A percentile compares a stretch with the other conserved stretches of the same genome.
Evolutionary conservation across 1,140 invertebrate genomes (phyloP).

Genomic region (Potamilus streckersoni): DNA sequence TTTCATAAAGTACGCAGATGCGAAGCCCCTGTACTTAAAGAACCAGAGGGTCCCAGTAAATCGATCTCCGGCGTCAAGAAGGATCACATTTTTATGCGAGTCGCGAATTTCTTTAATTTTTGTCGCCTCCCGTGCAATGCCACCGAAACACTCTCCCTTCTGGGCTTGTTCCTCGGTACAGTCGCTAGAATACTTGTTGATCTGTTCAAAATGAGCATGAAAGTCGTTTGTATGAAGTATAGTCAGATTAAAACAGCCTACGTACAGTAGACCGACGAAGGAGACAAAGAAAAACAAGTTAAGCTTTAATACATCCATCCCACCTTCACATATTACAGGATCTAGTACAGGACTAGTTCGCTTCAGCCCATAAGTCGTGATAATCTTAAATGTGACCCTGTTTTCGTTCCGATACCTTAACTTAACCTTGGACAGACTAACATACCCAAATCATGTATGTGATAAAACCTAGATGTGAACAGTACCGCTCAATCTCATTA

Average conservation of each 20-base stretch:
- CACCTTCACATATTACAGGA: too few relatives aligned
- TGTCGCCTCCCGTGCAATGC: slow-evolving; percentile 77
- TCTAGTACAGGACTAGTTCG: too few relatives aligned
- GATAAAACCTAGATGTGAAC: too few relatives aligned
- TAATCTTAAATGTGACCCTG: too few relatives aligned
- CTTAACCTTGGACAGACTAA: too few relatives aligned
- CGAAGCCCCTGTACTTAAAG: slow-evolving; percentile 81
- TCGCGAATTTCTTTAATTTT: slow-evolving; percentile 68
- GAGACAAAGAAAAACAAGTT: too few relatives aligned
- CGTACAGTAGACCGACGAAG: neutral
- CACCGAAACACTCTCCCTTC: slow-evolving; percentile 79
- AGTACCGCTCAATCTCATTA: too few relatives aligned
- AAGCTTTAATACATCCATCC: too few relatives aligned
- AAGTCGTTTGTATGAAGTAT: slow-evolving; percentile 92
- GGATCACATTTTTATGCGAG: slow-evolving; percentile 73
- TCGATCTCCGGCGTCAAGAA: slow-evolving; percentile 89
- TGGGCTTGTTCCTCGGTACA: slow-evolving; percentile 72
- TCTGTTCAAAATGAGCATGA: slow-evolving; percentile 85
- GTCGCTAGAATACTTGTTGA: slow-evolving; percentile 74
- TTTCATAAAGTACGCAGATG: slow-evolving; percentile 82
- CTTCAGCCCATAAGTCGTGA: too few relatives aligned
- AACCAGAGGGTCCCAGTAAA: slow-evolving; percentile 90
- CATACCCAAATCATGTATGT: too few relatives aligned
- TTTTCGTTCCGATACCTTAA: too few relatives aligned
- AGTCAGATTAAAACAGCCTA: slow-evolving; percentile 67